Evolutionary conservation across 23 tunicate genomes (phyloP).

Genomic region (Halocynthia roretzi): DNA sequence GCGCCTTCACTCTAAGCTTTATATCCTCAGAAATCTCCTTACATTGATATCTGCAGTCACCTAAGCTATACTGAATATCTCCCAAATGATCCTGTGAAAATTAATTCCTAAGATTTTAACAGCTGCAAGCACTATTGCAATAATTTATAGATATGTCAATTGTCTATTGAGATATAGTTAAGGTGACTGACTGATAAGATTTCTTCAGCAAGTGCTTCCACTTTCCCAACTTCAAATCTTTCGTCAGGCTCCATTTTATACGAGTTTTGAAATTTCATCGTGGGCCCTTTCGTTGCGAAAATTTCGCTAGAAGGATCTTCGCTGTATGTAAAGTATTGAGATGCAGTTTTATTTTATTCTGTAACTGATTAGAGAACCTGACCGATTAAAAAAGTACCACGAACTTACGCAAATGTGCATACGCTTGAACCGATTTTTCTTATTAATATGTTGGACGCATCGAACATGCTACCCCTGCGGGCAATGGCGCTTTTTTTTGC

Average conservation of each 20-base stretch:
- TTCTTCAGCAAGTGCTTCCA: slow-evolving; percentile 38
- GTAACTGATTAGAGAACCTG: neutral
- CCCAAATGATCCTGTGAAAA: slow-evolving; percentile 56
- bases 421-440: slow-evolving; percentile 37
- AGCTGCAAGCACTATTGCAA: too few species aligned
- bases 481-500: slow-evolving; percentile 1
- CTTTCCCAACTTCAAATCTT: slow-evolving; percentile 34
- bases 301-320: slow-evolving; percentile 57
- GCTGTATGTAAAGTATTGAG: slow-evolving; percentile 10
- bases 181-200: slow-evolving; percentile 24
- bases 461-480: slow-evolving; percentile 61
- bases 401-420: slow-evolving; percentile 53
- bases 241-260: slow-evolving; percentile 61
- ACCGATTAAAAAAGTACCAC: neutral
- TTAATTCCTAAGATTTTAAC: too few species aligned
- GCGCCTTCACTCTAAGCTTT: slow-evolving; percentile 39
- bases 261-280: slow-evolving; percentile 35
- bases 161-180: too few species aligned
- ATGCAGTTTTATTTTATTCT: neutral
- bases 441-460: slow-evolving; percentile 27
- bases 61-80: slow-evolving; percentile 55
- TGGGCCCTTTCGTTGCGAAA: slow-evolving; percentile 31
- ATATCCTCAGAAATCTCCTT: slow-evolving; percentile 50
- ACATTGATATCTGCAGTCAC: slow-evolving; percentile 17
- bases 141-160: too few species aligned